phyloP scores from a whole-genome alignment of 2,797 vertebrate species.

The Sebastes umbrosus region DNA sequence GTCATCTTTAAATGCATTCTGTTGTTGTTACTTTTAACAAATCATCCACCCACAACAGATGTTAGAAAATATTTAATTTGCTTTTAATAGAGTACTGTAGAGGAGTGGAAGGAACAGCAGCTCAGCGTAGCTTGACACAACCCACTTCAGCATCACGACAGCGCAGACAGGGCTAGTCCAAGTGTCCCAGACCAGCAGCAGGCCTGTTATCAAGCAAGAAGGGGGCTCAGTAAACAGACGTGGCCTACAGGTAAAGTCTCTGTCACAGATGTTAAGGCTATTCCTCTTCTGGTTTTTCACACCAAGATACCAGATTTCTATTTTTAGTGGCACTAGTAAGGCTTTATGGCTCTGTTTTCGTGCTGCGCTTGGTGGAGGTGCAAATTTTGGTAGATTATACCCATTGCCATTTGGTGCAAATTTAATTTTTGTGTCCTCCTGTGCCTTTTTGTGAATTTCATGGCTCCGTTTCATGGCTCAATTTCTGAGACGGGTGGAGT shows the following conservation, averaged over 20 bases:
- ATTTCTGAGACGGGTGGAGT: slow-evolving; percentile 2
- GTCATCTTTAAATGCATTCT: background rate
- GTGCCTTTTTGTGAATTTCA: slow-evolving; percentile 7
- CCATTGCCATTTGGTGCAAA: slow-evolving; percentile 1
- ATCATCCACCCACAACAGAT: background rate
- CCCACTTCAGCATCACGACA: background rate
- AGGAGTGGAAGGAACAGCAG: background rate
- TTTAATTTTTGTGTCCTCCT: background rate
- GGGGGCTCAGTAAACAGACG: background rate
- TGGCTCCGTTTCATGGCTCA: slow-evolving; percentile 2
- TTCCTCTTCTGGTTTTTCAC: background rate
- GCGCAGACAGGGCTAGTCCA: background rate
- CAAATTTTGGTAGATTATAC: background rate
- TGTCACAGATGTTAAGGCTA: slow-evolving; percentile 12
- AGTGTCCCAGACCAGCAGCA: slow-evolving; percentile 14
- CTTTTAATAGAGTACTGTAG: background rate
- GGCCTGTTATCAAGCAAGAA: background rate
- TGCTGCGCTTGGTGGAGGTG: background rate
- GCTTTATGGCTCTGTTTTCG: background rate
- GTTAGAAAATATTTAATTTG: background rate
- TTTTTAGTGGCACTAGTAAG: background rate
- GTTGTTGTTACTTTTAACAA: background rate
- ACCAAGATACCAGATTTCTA: background rate
- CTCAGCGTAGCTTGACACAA: background rate
- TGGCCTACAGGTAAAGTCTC: slow-evolving; percentile 12